Percentiles rank a stretch among this genome's conserved stretches.
Evolutionary conservation across 2,797 vertebrate genomes (phyloP).

Genomic region (Enteromius trimaculatus): DNA sequence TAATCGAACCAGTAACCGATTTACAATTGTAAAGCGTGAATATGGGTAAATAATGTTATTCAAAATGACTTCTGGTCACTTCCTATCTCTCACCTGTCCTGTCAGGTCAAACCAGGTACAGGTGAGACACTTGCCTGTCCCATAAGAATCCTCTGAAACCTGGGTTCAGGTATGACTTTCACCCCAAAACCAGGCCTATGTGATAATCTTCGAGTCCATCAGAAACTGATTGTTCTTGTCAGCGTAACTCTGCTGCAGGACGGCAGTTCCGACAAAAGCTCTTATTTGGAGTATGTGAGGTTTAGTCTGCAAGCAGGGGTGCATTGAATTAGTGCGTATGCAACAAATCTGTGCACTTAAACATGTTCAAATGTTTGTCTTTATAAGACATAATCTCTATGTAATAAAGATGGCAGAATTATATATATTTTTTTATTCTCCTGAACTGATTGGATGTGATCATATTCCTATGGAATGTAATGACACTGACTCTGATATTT

Average conservation of each 20-base stretch:
- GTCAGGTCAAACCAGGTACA: not conserved
- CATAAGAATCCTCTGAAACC: not conserved
- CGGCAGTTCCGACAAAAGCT: not conserved
- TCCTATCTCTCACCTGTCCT: not conserved
- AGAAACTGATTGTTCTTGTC: constrained; percentile 6
- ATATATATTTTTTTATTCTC: not conserved
- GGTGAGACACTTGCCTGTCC: not conserved
- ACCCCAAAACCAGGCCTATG: not conserved
- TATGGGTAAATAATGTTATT: not conserved
- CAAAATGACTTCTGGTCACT: not conserved
- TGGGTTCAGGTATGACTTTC: not conserved
- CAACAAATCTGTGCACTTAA: not conserved
- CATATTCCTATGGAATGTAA: not conserved
- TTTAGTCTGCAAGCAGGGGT: constrained; percentile 1
- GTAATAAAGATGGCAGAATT: not conserved
- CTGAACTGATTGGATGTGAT: not conserved
- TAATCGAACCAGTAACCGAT: not conserved
- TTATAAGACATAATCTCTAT: not conserved
- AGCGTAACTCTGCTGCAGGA: not conserved
- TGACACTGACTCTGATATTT: not conserved
- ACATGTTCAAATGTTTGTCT: not conserved
- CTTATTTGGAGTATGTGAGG: not conserved
- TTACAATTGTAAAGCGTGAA: not conserved
- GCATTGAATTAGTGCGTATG: not conserved
- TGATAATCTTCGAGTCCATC: not conserved